Base-by-base conservation (phyloP, 2,113 vertebrate genomes). In the Hyperoodon ampullatus region DNA sequence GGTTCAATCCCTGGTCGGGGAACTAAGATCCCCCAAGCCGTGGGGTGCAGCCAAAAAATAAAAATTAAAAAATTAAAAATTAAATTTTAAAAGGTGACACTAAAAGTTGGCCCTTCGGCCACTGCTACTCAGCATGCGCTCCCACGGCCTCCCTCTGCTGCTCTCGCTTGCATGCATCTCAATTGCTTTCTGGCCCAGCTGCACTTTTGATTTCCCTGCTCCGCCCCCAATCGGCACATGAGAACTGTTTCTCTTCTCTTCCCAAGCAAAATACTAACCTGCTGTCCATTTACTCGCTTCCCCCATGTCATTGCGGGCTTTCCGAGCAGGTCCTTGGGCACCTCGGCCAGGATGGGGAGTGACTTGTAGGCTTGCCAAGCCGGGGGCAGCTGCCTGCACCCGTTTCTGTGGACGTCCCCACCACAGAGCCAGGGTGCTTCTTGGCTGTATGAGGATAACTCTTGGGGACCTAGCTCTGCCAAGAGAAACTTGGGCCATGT, bases 371-470 rank as follows among this genome's bases (percentile, higher is more conserved):
- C 35, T 4, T 6, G 28, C 18, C 77, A 8, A 78, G 82, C 81
- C 83, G 85, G 61, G 78, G 50, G 0, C 0, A 33, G 50, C 75
- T 92, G 58, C 75, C 94, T 93, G 28, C 16, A 58, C 23, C 55
- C 42, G 3, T 71, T 77, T 55, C n/a, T 75, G 6, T 13, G 8
- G 33, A 33, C 4, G 1, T 28, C 63, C 74, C 28, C 26, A 50
- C 33, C 23, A 18, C 26, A 71, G 58, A 97, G 93, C 30, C 85
- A 10, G 33, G 30, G 87, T 47, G n/a, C 61, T 66, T 90, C 96
- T 97, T 98, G 98, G 97, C 98, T 99, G 97, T 98, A 98, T 98
- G 98, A 98, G 96, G 95, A 97, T 98, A 97, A 97, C 61, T 98
- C 97, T 11, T 96, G n/a, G 35, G 94, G 93, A 85, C 81, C 50